Percentiles rank a stretch among this genome's conserved stretches.
These are phyloP conservation scores for Oreamnos americanus DNA, from an alignment of 2,113 vertebrate species.

Conservation along the genomic window DNA sequence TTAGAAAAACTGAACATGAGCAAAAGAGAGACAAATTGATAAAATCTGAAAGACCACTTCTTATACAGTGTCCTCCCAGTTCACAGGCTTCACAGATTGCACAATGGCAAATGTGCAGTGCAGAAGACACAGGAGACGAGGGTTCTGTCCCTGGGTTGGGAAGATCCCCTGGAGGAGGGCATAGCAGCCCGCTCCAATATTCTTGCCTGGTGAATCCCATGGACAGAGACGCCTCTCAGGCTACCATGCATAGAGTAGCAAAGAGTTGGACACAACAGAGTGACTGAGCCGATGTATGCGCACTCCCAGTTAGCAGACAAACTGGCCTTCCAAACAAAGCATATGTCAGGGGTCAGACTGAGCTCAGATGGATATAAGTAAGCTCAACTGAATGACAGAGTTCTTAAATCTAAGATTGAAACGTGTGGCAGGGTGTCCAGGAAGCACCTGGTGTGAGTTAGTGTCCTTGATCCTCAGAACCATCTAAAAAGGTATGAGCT, in stretches of 20 bases:
- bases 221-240: not conserved
- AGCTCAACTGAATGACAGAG: not conserved
- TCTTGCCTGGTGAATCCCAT: not conserved
- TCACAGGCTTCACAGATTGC: not conserved
- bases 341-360: not conserved
- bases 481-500: not conserved
- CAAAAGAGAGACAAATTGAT: not conserved
- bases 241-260: not conserved
- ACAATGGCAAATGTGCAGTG: not conserved
- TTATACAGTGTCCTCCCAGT: not conserved
- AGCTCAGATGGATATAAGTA: not conserved
- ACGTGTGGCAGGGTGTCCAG: not conserved
- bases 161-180: not conserved
- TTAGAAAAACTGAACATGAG: not conserved
- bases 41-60: not conserved
- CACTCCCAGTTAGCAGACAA: not conserved
- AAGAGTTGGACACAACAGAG: not conserved
- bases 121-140: not conserved
- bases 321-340: not conserved
- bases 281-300: fast-evolving
- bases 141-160: not conserved
- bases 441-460: not conserved
- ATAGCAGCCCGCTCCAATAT: not conserved
- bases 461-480: not conserved
- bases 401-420: not conserved